A percentile compares a stretch with the other conserved stretches of the same genome.
phyloP scores from a whole-genome alignment of 2,113 vertebrate species.

The Xenopus laevis region DNA sequence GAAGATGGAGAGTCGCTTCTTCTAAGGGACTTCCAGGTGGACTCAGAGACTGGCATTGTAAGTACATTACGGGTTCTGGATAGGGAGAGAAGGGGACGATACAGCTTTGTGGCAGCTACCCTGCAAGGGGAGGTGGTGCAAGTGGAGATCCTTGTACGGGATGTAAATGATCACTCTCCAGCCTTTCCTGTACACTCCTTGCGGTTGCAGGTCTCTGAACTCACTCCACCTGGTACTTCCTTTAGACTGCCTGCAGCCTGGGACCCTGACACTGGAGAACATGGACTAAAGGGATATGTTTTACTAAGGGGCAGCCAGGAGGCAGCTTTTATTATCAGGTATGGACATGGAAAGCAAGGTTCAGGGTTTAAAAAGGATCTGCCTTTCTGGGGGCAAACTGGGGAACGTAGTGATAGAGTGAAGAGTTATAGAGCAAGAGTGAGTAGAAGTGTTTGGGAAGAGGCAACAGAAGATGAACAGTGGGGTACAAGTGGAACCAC shows the following conservation, averaged over 20 bases:
- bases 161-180: conserved; percentile 85
- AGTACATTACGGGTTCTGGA: conserved; percentile 79
- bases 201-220: conserved; percentile 74
- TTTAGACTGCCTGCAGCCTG: conserved; percentile 77
- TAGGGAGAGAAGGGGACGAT: conserved; percentile 74
- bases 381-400: neutral
- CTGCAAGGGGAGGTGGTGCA: conserved; percentile 78
- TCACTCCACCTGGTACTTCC: conserved; percentile 70
- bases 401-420: neutral
- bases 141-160: conserved; percentile 75
- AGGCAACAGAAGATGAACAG: neutral
- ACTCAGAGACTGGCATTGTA: conserved; percentile 81
- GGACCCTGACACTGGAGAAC: conserved; percentile 75
- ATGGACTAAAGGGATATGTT: conserved; percentile 76
- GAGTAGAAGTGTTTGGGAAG: neutral
- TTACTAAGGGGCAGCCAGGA: conserved; percentile 55
- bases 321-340: conserved; percentile 37
- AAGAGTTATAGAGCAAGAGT: neutral
- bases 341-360: conserved; percentile 11
- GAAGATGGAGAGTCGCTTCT: conserved; percentile 80
- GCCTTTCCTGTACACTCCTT: conserved; percentile 65
- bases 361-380: neutral
- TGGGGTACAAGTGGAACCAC: neutral
- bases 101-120: conserved; percentile 85
- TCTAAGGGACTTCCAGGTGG: conserved; percentile 82